Percentiles rank a stretch among this genome's conserved stretches.
Conservation (phyloP, 2,113 vertebrate genomes). For the Pollachius pollachius region DNA sequence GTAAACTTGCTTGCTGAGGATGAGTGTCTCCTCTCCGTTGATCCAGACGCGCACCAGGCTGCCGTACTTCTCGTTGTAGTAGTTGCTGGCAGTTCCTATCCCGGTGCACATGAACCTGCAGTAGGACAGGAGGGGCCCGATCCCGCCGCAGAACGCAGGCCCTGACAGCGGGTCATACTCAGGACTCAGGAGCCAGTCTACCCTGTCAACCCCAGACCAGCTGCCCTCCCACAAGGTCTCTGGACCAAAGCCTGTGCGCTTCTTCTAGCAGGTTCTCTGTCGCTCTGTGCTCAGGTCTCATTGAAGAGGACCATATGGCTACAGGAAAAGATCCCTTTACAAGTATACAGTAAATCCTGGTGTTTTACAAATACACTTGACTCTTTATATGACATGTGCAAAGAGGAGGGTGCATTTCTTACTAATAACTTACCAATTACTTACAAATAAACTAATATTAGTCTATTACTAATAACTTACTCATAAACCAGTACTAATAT, state of each 20-base stretch:
- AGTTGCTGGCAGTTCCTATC: constrained; percentile 89
- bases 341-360: background rate
- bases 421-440: too few relatives aligned
- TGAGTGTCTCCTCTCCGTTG: constrained; percentile 88
- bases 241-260: too few relatives aligned
- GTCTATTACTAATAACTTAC: too few relatives aligned
- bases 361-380: background rate
- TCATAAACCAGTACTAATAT: too few relatives aligned
- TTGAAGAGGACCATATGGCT: background rate
- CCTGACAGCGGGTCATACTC: constrained; percentile 63
- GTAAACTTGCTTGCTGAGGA: constrained; percentile 86
- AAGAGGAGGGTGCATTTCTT: too few relatives aligned
- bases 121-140: constrained; percentile 87
- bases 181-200: too few relatives aligned
- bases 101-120: constrained; percentile 88
- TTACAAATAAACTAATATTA: too few relatives aligned
- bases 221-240: too few relatives aligned
- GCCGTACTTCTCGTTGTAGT: constrained; percentile 91
- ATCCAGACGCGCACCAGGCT: constrained; percentile 93
- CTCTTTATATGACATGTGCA: too few relatives aligned
- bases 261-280: too few relatives aligned
- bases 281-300: background rate
- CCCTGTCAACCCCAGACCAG: too few relatives aligned
- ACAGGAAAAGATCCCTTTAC: background rate
- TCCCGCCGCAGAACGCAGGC: constrained; percentile 85